These are phyloP conservation scores for Matsumurasca onukii DNA, from an alignment of 1,140 invertebrate species.

Conservation along the genomic window DNA sequence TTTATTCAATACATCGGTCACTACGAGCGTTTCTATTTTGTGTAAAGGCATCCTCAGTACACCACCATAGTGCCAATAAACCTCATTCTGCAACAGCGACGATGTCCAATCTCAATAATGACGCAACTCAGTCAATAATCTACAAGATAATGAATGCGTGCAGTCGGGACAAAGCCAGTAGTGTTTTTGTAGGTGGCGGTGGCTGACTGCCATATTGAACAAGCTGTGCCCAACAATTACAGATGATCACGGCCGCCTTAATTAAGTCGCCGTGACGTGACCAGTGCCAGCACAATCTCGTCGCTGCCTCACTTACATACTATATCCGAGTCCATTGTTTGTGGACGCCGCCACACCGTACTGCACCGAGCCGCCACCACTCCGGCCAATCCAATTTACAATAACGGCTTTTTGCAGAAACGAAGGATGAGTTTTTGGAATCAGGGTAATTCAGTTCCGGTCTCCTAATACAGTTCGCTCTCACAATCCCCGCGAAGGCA, in stretches of 20 bases:
- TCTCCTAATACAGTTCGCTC: not conserved
- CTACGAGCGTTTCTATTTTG: too few relatives aligned
- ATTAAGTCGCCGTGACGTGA: not conserved
- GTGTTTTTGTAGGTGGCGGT: too few relatives aligned
- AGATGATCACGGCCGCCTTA: not conserved
- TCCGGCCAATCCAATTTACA: not conserved
- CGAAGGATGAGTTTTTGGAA: not conserved
- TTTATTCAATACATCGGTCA: too few relatives aligned
- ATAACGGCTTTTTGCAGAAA: conserved; percentile 1
- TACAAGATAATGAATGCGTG: too few relatives aligned
- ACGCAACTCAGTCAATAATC: too few relatives aligned
- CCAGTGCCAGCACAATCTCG: not conserved
- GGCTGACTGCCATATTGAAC: not conserved
- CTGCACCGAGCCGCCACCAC: too few relatives aligned
- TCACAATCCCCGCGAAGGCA: not conserved
- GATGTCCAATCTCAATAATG: too few relatives aligned
- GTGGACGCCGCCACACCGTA: not conserved
- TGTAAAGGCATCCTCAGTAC: too few relatives aligned
- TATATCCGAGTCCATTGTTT: conserved; percentile 1
- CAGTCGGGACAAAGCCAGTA: too few relatives aligned
- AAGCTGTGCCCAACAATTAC: not conserved
- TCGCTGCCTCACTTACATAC: not conserved
- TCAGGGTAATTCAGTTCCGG: not conserved
- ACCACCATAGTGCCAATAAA: too few relatives aligned
- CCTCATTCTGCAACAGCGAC: too few relatives aligned